A percentile compares a stretch with the other conserved stretches of the same genome.
Conservation (phyloP, 2,888 invertebrate species). For the Sturmia bella region DNA sequence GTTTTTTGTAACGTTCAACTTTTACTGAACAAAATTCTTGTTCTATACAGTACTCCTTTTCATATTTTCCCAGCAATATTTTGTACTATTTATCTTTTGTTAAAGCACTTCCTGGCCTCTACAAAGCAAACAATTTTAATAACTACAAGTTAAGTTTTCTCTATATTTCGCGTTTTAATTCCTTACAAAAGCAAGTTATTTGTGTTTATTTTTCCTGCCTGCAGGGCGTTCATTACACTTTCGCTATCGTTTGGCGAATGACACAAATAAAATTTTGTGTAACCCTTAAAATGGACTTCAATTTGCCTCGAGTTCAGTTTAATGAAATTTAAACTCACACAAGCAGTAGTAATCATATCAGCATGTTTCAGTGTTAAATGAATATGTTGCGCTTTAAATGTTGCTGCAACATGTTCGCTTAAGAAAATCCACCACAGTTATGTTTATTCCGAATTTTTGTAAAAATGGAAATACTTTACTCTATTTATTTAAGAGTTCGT, state of each 20-base stretch:
- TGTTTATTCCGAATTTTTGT: constrained; percentile 58
- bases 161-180: constrained; percentile 24
- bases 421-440: constrained; percentile 63
- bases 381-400: constrained; percentile 43
- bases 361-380: not conserved
- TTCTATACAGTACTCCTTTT: not conserved
- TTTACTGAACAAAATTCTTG: too few species aligned
- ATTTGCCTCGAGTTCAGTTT: constrained; percentile 33
- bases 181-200: constrained; percentile 8
- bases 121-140: not conserved
- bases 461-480: constrained; percentile 32
- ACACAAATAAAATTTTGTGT: constrained; percentile 67
- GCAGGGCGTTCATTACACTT: constrained; percentile 62
- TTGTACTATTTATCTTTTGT: constrained; percentile 15
- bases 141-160: constrained; percentile 22
- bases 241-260: constrained; percentile 71
- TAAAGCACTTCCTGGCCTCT: constrained; percentile 8
- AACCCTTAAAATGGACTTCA: constrained; percentile 56
- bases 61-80: not conserved
- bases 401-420: constrained; percentile 57
- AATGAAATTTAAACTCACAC: constrained; percentile 28
- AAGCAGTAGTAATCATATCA: not conserved
- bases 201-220: constrained; percentile 22
- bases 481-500: constrained; percentile 19
- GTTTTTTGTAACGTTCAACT: too few species aligned